phyloP scores from a whole-genome alignment of 2,888 invertebrate genomes.

The Drosophila barbarae region DNA sequence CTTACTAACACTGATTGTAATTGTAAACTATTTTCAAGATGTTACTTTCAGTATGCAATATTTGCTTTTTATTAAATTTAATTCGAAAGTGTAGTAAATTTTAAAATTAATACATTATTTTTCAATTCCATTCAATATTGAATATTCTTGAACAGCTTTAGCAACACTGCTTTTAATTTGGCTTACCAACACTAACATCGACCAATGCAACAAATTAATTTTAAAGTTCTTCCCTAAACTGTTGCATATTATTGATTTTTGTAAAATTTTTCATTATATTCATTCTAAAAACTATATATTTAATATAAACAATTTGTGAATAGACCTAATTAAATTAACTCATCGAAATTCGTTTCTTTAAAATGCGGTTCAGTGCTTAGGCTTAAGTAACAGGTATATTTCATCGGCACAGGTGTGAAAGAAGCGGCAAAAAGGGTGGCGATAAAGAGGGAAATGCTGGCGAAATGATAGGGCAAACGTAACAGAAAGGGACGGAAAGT shows the following conservation, averaged over 20 bases:
- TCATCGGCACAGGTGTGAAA: slow-evolving; percentile 14
- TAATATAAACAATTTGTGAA: no score
- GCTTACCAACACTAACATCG: not conserved
- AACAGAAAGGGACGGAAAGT: slow-evolving; percentile 13
- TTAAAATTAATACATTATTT: not conserved
- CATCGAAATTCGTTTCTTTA: not conserved
- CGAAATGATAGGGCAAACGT: not conserved
- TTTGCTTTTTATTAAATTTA: not conserved
- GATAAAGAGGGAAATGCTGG: not conserved
- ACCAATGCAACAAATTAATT: not conserved
- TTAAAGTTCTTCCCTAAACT: not conserved
- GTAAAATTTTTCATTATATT: not conserved
- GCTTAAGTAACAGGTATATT: not conserved
- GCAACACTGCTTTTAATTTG: not conserved
- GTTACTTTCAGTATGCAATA: fast-evolving
- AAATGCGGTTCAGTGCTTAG: not conserved
- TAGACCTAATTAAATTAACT: not conserved
- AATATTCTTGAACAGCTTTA: fast-evolving
- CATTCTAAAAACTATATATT: not conserved
- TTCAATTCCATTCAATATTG: not conserved
- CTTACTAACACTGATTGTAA: slow-evolving; percentile 3
- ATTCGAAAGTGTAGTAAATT: not conserved
- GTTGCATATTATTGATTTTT: not conserved
- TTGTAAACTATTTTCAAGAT: not conserved
- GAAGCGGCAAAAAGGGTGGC: not conserved